phyloP scores from a whole-genome alignment of 37 sponge, comb jelly and placozoan species.

The Halisarca cf. caerulea region DNA sequence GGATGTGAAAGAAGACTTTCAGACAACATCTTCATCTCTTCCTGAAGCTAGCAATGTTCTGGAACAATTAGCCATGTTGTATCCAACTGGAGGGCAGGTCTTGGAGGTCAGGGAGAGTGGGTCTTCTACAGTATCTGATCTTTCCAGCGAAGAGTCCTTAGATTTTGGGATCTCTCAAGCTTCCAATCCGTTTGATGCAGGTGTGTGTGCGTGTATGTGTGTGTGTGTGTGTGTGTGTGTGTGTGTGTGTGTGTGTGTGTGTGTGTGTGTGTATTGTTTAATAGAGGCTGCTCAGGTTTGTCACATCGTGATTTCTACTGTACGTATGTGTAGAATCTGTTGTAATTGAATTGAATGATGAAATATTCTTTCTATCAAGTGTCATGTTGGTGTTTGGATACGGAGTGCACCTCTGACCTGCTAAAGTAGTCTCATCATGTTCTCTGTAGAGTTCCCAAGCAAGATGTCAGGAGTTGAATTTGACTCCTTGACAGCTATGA shows the following conservation, averaged over 20 bases:
- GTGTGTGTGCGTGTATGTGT: constrained; percentile 6
- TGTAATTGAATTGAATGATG: too few species aligned
- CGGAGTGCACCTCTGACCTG: too few species aligned
- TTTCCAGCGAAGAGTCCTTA: constrained; percentile 6
- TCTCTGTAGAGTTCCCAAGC: not conserved
- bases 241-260: constrained; percentile 30
- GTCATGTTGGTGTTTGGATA: too few species aligned
- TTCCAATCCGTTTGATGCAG: constrained; percentile 22
- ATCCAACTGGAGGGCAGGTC: not conserved
- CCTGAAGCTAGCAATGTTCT: constrained; percentile 4
- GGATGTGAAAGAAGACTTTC: not conserved
- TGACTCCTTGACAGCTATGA: not conserved
- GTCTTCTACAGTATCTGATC: not conserved
- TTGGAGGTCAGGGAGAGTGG: too few species aligned
- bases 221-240: constrained; percentile 37
- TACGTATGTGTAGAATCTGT: too few species aligned
- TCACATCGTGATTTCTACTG: too few species aligned
- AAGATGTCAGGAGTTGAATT: not conserved
- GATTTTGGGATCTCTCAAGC: not conserved
- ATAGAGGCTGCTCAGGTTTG: too few species aligned
- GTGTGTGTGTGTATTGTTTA: too few species aligned
- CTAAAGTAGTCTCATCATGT: not conserved
- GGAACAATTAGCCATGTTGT: not conserved
- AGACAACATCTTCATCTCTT: not conserved
- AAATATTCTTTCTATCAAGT: too few species aligned